phyloP scores from a whole-genome alignment of 1,140 invertebrate genomes.

The Drosophila ficusphila region DNA sequence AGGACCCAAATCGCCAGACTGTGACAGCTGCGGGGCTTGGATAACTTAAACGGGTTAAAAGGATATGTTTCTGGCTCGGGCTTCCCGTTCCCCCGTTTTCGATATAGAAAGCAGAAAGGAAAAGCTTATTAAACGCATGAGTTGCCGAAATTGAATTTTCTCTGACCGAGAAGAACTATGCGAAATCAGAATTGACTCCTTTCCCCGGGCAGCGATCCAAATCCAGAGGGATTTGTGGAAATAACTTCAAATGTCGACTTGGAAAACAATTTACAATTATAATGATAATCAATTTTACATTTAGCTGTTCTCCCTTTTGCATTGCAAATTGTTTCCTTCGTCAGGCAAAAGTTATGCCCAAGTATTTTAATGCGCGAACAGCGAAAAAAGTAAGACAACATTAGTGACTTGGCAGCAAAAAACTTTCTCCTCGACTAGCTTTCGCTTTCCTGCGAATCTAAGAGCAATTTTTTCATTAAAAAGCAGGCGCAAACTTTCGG shows the following conservation, averaged over 20 bases:
- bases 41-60: conserved; percentile 81
- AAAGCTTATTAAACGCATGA: conserved; percentile 51
- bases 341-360: conserved; percentile 58
- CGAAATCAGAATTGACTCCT: conserved; percentile 27
- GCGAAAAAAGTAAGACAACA: conserved; percentile 35
- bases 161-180: conserved; percentile 15
- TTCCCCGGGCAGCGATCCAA: background rate
- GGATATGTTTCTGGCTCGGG: conserved; percentile 61
- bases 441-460: conserved; percentile 21
- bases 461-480: conserved; percentile 73
- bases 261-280: conserved; percentile 77
- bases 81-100: conserved; percentile 1
- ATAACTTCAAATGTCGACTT: conserved; percentile 35
- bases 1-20: conserved; percentile 78
- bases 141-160: conserved; percentile 49
- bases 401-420: conserved; percentile 66
- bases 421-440: conserved; percentile 66
- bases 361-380: conserved; percentile 67
- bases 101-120: conserved; percentile 23
- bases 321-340: conserved; percentile 69
- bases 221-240: conserved; percentile 21
- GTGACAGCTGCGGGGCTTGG: conserved; percentile 78
- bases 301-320: conserved; percentile 44
- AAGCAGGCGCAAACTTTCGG: conserved; percentile 47
- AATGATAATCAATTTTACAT: conserved; percentile 76